Conservation (phyloP, 2,797 vertebrate species). For the Muscicapa striata region DNA sequence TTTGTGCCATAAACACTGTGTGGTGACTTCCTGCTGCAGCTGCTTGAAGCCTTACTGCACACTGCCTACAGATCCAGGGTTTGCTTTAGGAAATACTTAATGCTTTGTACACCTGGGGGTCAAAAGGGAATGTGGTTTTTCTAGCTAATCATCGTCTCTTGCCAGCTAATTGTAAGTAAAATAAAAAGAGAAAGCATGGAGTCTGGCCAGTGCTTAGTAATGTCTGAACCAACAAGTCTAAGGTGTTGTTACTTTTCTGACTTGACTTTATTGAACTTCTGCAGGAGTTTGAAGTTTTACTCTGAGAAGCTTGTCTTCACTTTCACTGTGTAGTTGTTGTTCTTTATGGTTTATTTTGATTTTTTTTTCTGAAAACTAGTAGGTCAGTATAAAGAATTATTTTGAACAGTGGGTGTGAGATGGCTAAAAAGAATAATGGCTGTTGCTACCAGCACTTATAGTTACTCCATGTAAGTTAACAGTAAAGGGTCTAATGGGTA, state of each 20-base stretch:
- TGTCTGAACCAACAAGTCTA: not conserved
- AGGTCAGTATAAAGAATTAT: not conserved
- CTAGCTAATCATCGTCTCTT: not conserved
- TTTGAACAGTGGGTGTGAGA: not conserved
- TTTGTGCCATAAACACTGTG: not conserved
- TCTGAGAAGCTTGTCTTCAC: not conserved
- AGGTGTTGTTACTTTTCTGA: not conserved
- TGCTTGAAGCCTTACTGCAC: not conserved
- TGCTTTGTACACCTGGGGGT: not conserved
- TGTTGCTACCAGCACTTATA: not conserved
- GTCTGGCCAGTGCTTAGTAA: not conserved
- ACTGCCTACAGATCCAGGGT: not conserved
- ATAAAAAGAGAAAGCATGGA: not conserved
- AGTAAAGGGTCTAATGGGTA: not conserved
- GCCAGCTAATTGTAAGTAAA: slow-evolving; percentile 24
- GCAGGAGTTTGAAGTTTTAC: not conserved
- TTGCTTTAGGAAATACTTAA: not conserved
- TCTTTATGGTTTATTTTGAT: not conserved
- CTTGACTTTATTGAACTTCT: not conserved
- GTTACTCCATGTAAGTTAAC: not conserved
- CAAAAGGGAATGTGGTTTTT: not conserved
- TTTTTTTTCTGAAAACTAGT: not conserved
- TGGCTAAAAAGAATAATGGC: not conserved
- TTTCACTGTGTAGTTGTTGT: not conserved
- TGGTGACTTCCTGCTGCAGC: not conserved